Base-by-base conservation (phyloP, 1,140 invertebrate genomes). In the Agrilus planipennis region DNA sequence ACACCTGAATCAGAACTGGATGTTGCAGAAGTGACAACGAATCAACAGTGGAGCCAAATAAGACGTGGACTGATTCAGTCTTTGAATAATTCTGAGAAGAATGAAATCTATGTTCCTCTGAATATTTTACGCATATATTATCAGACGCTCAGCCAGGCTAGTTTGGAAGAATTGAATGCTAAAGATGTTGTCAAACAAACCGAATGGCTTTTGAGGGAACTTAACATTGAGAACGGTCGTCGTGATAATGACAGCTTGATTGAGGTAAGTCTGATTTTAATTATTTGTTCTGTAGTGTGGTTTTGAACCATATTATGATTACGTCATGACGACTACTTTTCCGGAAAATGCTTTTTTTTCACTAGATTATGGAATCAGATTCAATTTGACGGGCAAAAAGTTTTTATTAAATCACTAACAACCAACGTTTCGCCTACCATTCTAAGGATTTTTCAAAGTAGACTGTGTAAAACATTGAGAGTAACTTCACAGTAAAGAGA, bases 71-170 rank as follows among this genome's bases (percentile, higher is more conserved):
- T 61, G 22, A 42, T 61, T 4, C 54, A 58, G 34, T 53, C 53
- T 1, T 44, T 61, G 1, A 34, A 56, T n/a, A 25, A 50, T 22
- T 57, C 53, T 10, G 50, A 56, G 36, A 52, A 27, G 18, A 51
- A 53, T 32, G 54, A 59, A 43, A 20, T 59, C 12, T 52, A 41
- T 21, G 50, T 60, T 28, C 56, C 59, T 9, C 15, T 55, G 15
- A 56, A 47, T 35, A 53, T 59, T 42, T 39, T 61, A 29, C 44
- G 48, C 32, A 53, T 61, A 37, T 61, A 61, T 47, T 59, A 60
- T 40, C 46, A 55, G 30, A 56, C 55, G 6, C 39, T 58, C 18
- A 55, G 50, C 31, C 42, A 37, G 20, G 43, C 43, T 29, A 37
- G 45, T n/a, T 39, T 38, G 9, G 45, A 54, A 34, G 52, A 53